Evolutionary conservation across 2,888 invertebrate genomes (phyloP), one percentile per base, ranked within the genome.

Genomic region (Catonia carolina): DNA sequence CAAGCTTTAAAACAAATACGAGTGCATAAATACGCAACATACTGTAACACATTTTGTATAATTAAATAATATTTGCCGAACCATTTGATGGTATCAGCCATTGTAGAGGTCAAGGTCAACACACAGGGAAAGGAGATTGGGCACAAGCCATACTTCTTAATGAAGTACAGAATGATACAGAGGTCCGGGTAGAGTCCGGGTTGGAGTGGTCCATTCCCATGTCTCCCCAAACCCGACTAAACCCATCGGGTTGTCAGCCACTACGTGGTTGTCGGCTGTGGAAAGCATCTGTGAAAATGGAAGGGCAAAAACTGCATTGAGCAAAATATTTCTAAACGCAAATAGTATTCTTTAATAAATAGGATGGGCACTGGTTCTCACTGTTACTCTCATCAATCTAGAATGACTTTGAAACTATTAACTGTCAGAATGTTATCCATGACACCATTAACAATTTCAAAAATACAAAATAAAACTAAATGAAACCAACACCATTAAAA

Each of bases 261-360:
- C 56, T 53, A 59, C 60, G 48, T 58, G 55, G 52, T 55, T 61
- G 62, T 60, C 62, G 63, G 64, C 63, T 63, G 63, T 64, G 64
- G 63, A 63, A 63, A 63, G 62, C 60, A 64, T 64, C 63, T 64
- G 64, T 61, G 64, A 64, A 64, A 67, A 65, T 64, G 65, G 65
- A 67, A 66, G 60, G 62, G 60, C 62, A 63, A 64, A 61, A 65
- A 61, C 51, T 56, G 55, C 70, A 68, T 75, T 75, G 73, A 75
- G 73, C 73, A 71, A 66, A 15, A 33, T n/a, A 45, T 45, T 45
- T 45, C 23, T 1, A 45, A 20, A 45, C 2, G 23, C 3, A 15
- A 22, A 18, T 20, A 45, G 5, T 45, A 20, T 8, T 45, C 23
- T 45, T 27, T 45, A 45, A 20, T 27, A 41, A 41, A 41, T 22